Evolutionary conservation across 2,888 invertebrate species (phyloP), one percentile per base, ranked within the genome.

Genomic region (Scaptomyza caliginosa): DNA sequence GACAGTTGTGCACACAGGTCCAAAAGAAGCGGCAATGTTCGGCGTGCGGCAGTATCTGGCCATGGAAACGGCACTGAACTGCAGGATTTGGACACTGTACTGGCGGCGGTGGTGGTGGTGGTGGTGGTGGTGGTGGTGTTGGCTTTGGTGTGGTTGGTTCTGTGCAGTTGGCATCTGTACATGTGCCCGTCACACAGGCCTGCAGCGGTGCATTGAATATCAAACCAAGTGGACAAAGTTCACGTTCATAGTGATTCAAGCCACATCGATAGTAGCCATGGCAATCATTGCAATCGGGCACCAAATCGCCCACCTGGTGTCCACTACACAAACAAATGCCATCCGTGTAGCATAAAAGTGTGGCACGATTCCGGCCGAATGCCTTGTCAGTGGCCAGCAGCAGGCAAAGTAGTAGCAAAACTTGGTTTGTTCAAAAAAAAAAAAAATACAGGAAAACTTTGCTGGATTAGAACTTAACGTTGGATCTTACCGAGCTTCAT

Each of bases 211-310:
- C 7, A 21, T 71, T 40, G n/a, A 60, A 83, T 3, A 74, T 26
- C 7, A 56, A 21, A 0, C 68, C 74, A 1, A 28, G 2, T 1
- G 49, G 19, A 19, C 82, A 82, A 2, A 38, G 21, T 10, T 34
- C 8, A 2, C 34, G 65, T 11, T 58, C 10, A 1, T 54, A 52
- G 10, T 6, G 11, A 2, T 48, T 26, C 1, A 11, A 0, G 23
- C 59, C 69, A 13, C 83, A 83, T 5, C 13, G 28, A 38, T 50
- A 82, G 55, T 76, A 83, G 4, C 67, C 49, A 2, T 50, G 43
- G 39, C 86, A 88, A 26, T 83, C 86, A 0, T 55, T 40, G 38
- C 86, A 88, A 17, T 83, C 70, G 0, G 74, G 55, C 8, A 83
- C 38, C n/a, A 58, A 5, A 3, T 62, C 67, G 1, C 74, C 84